Base-by-base conservation (phyloP, 2,113 vertebrate species). In the Caracal caracal region DNA sequence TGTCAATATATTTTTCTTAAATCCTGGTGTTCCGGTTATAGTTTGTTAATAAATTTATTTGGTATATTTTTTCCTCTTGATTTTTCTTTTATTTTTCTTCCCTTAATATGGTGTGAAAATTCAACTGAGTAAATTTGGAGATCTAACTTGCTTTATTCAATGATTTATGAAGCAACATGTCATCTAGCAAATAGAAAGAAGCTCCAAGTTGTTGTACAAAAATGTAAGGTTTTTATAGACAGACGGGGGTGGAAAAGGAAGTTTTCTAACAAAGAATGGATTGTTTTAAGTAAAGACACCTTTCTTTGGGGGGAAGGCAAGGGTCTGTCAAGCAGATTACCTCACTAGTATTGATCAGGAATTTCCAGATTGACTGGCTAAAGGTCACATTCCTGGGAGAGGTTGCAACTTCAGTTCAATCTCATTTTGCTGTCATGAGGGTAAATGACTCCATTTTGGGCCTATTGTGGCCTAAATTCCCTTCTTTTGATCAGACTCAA, bases 41-140 rank as follows among this genome's bases (percentile, higher is more conserved):
- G 94, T 92, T 94, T 97, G 81, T 98, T 94, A 95, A 80, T 40
- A 79, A 75, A 83, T 73, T 68, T 75, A 85, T 95, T 80, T 94
- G 51, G 51, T n/a, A 35, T 70, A 28, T 93, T 85, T 35, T 73
- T 59, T 20, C 28, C 30, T 76, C 17, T 15, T 65, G 10, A 35
- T 65, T 71, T 70, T n/a, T 76, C 1, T 33, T 68, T 94, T 24
- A 51, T 75, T 96, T 90, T 71, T 65, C 47, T 89, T 81, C 26
- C 12, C 22, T 79, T 40, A 80, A 11, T 56, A 73, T 97, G 40
- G 73, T 47, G 73, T 26, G 30, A 76, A 76, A 61, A 83, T 66
- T 84, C 19, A 66, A 22, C 61, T 9, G 26, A 84, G 40, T 49
- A 84, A n/a, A 66, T 49, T n/a, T 66, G 43, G 49, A 33, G 82